Evolutionary conservation across 2,888 invertebrate genomes (phyloP), one percentile per base, ranked within the genome.

Genomic region (Fragum fragum): DNA sequence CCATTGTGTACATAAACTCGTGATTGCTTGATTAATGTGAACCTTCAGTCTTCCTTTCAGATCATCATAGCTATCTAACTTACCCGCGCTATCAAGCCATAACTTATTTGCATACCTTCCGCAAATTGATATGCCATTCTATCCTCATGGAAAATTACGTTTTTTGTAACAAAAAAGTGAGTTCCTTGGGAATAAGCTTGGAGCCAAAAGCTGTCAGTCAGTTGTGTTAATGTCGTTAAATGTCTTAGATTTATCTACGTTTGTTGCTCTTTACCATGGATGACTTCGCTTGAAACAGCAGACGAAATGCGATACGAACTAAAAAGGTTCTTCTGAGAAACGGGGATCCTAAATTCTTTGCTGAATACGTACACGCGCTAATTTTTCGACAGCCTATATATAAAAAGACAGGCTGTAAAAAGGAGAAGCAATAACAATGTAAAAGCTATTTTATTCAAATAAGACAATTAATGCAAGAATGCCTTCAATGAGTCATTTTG

Each of bases 281-380:
- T 75, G 83, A 83, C 53, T 83, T 83, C 81, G 86, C 79, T 79
- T 86, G 86, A 86, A 86, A 86, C 86, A 86, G 81, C 83, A 77
- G 76, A 80, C 81, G 86, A 83, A 86, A 86, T 72, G 68, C 69
- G 81, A 86, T 76, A 81, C 61, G 74, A n/a, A 61, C 69, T 79
- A 81, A 86, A 86, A 83, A 77, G 70, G 71, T 42, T 81, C 74
- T 75, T 83, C 80, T 77, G 86, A 86, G 86, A 70, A 83, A 83
- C 77, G 63, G 36, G 55, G 71, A 55, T 42, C 32, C 26, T 18
- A 16, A 47, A 47, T 16, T 18, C 47, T 47, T 47, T 16, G 47
- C n/a, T 9, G 3, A 47, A 36, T 6, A 3, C 5, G 3, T 36
- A 36, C 32, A 6, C 32, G 32, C 32, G 32, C 9, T 36, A 6